A percentile compares a stretch with the other conserved stretches of the same genome.
These are phyloP conservation scores for Brienomyrus brachyistius DNA, from an alignment of 2,113 vertebrate species.

Conservation along the genomic window DNA sequence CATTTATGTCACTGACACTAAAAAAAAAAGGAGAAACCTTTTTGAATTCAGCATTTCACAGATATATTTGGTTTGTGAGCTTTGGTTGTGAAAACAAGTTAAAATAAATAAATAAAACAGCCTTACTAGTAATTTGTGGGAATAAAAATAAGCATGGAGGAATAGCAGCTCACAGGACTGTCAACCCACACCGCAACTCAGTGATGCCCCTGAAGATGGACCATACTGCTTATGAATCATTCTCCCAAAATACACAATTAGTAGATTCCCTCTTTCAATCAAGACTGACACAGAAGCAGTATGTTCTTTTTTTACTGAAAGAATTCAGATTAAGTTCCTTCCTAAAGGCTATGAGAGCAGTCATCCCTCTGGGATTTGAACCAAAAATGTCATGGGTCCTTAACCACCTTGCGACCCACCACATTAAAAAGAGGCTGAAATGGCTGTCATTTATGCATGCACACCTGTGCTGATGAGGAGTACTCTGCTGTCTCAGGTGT, in stretches of 20 bases:
- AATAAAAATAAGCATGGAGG: not conserved
- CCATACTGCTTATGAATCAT: not conserved
- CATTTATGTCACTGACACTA: not conserved
- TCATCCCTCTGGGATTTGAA: not conserved
- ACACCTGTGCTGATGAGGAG: not conserved
- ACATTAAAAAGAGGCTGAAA: not conserved
- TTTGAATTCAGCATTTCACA: not conserved
- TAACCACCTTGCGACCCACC: not conserved
- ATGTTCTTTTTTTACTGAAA: not conserved
- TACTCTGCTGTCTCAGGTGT: not conserved
- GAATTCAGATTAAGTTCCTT: not conserved
- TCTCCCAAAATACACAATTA: not conserved
- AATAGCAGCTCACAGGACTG: not conserved
- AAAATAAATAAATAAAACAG: not conserved
- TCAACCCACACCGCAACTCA: not conserved
- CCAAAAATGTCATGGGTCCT: not conserved
- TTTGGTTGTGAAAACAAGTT: not conserved
- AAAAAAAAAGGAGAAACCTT: not conserved
- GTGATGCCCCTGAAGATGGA: not conserved
- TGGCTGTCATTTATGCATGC: not conserved
- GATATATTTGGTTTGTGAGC: not conserved
- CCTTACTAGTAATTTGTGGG: not conserved
- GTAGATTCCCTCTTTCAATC: not conserved
- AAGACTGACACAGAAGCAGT: not conserved
- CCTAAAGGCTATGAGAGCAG: not conserved